A percentile compares a stretch with the other conserved stretches of the same genome.
phyloP scores from a whole-genome alignment of 1,140 invertebrate species.

The Himalopsyche phryganea region DNA sequence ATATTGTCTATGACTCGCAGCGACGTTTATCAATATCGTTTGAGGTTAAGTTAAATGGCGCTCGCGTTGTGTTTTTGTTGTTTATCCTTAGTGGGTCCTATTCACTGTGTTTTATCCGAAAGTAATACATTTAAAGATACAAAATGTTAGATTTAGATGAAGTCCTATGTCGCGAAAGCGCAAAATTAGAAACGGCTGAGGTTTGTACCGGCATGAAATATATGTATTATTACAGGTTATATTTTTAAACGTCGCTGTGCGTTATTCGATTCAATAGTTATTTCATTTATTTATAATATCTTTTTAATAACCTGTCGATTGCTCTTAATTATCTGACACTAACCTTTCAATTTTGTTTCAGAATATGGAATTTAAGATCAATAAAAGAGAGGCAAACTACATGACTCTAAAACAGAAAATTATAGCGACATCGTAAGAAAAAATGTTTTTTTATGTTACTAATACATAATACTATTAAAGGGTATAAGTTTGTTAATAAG shows the following conservation, averaged over 20 bases:
- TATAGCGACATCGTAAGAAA: conserved; percentile 41
- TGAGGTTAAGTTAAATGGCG: neutral
- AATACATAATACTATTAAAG: neutral
- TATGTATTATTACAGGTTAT: neutral
- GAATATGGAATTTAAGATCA: conserved; percentile 17
- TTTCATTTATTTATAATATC: no score
- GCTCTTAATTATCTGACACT: no score
- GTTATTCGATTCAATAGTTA: neutral
- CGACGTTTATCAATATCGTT: no score
- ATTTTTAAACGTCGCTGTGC: conserved; percentile 2
- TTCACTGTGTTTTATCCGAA: neutral
- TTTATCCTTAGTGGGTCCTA: neutral
- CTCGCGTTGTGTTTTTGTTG: neutral
- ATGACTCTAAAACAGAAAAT: conserved; percentile 39
- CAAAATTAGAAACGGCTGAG: neutral
- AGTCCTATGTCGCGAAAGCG: neutral
- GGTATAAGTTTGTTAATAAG: no score
- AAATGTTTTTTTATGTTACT: conserved; percentile 18
- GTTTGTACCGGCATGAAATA: neutral
- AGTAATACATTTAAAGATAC: neutral
- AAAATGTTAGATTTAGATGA: neutral
- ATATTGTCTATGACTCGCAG: no score
- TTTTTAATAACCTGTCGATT: no score
- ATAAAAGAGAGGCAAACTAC: conserved; percentile 36
- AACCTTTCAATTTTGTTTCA: conserved; percentile 4